Percentiles rank a stretch among this genome's conserved stretches.
Conservation (phyloP, 2,888 invertebrate species). For the Steinernema carpocapsae region DNA sequence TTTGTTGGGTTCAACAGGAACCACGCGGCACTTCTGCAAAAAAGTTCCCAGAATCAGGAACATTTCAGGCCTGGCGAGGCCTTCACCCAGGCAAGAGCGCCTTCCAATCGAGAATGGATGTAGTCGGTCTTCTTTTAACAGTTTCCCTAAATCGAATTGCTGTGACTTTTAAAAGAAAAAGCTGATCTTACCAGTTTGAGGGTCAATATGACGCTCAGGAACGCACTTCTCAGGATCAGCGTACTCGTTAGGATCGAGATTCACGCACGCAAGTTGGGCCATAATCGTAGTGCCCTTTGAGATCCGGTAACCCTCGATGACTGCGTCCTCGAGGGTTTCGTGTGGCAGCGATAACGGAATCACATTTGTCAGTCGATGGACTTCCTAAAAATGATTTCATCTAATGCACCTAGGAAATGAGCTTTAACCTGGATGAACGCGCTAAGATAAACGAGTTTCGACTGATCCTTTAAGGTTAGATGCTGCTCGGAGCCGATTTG, state of each 20-base stretch:
- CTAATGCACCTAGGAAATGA: too few species aligned
- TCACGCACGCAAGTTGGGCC: constrained; percentile 5
- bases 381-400: background rate
- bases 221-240: background rate
- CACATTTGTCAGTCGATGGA: constrained; percentile 8
- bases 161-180: too few species aligned
- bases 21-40: constrained; percentile 20
- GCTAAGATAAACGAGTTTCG: background rate
- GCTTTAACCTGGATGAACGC: constrained; percentile 17
- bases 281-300: background rate
- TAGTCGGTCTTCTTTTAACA: background rate
- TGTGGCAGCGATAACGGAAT: constrained; percentile 10
- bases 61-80: constrained; percentile 6
- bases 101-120: constrained; percentile 15
- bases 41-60: background rate
- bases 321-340: constrained; percentile 3
- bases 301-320: background rate
- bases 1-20: background rate
- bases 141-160: background rate
- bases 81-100: background rate
- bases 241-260: constrained; percentile 17
- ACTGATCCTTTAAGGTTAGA: background rate
- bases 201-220: background rate
- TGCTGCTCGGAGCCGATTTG: background rate
- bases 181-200: background rate